These are phyloP conservation scores for Linyphia triangularis DNA, from an alignment of 2,888 invertebrate species.

Conservation along the genomic window DNA sequence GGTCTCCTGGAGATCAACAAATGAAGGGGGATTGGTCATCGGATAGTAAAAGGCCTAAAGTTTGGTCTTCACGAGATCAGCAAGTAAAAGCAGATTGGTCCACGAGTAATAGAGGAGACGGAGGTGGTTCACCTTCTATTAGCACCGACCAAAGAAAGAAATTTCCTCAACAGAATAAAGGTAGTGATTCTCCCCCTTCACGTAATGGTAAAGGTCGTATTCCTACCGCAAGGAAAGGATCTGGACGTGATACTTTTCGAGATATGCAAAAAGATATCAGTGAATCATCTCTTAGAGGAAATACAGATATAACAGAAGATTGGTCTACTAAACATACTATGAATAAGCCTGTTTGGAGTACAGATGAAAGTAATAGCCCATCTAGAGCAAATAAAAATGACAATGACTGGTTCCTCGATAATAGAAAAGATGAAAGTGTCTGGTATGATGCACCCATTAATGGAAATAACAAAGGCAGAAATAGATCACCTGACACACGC, in stretches of 20 bases:
- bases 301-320: background rate
- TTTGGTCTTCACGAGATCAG: constrained; percentile 17
- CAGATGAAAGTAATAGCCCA: background rate
- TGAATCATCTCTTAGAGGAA: constrained; percentile 3
- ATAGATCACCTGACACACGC: background rate
- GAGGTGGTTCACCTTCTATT: background rate
- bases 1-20: constrained; percentile 11
- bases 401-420: background rate
- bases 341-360: background rate
- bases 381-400: background rate
- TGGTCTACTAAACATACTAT: constrained; percentile 12
- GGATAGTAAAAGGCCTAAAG: background rate
- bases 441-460: no score
- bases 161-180: background rate
- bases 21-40: constrained; percentile 9
- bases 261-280: constrained; percentile 31
- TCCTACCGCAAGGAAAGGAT: background rate
- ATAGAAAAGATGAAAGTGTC: background rate
- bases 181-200: background rate
- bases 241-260: background rate
- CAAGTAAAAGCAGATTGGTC: constrained; percentile 1
- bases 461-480: background rate
- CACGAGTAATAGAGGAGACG: background rate
- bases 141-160: background rate
- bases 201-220: background rate